Percentiles rank a stretch among this genome's conserved stretches.
Conservation (phyloP, 1,140 invertebrate genomes). For the Caenorhabditis brenneri region DNA sequence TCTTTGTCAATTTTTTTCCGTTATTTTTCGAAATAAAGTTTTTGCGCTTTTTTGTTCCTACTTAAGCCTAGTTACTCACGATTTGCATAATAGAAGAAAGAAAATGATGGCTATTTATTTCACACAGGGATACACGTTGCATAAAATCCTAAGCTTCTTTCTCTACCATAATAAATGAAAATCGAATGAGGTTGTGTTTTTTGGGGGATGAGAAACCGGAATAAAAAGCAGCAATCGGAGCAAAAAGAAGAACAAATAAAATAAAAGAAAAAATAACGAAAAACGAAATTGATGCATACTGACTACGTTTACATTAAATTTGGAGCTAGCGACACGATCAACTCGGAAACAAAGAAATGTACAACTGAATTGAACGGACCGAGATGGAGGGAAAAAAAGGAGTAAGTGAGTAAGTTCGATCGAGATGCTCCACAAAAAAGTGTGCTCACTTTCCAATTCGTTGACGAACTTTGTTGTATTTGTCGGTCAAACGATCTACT, state of each 20-base stretch:
- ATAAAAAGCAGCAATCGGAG: neutral
- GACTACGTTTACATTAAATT: neutral
- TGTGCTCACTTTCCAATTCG: slow-evolving; percentile 37
- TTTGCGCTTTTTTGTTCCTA: neutral
- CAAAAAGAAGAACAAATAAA: neutral
- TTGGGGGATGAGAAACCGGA: neutral
- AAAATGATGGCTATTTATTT: neutral
- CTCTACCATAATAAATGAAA: slow-evolving; percentile 13
- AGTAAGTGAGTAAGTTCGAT: slow-evolving; percentile 19
- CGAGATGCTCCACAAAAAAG: neutral
- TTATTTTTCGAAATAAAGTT: slow-evolving; percentile 6
- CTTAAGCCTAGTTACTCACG: too few species aligned
- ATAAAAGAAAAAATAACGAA: neutral
- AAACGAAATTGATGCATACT: slow-evolving; percentile 30
- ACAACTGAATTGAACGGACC: slow-evolving; percentile 36
- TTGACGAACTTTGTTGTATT: slow-evolving; percentile 45
- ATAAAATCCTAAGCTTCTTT: slow-evolving; percentile 35
- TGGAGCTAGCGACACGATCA: neutral
- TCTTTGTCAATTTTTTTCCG: neutral
- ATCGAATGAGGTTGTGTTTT: slow-evolving; percentile 3
- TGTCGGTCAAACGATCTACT: slow-evolving; percentile 50
- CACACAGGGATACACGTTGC: slow-evolving; percentile 30
- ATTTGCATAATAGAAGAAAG: too few species aligned
- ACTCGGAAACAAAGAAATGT: slow-evolving; percentile 19
- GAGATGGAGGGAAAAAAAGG: neutral